phyloP scores from a whole-genome alignment of 2,113 vertebrate species.

The Alligator sinensis region DNA sequence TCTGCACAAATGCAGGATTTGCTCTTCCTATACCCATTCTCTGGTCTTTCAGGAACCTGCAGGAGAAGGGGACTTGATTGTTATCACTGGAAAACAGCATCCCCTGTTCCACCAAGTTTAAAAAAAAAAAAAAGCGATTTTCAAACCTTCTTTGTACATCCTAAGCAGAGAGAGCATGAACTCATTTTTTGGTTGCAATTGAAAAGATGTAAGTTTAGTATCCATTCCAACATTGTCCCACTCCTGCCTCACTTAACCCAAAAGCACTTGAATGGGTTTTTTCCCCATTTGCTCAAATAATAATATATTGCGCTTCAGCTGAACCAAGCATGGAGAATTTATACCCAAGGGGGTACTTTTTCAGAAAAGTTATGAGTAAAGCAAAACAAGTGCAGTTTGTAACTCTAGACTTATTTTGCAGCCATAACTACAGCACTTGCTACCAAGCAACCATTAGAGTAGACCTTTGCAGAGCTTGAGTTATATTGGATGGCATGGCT shows the following conservation, averaged over 20 bases:
- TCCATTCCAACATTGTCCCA: not conserved
- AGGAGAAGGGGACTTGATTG: not conserved
- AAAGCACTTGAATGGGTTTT: not conserved
- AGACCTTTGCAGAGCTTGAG: rapidly evolving
- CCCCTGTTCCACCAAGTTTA: not conserved
- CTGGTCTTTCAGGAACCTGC: not conserved
- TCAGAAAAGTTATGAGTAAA: not conserved
- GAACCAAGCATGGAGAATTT: not conserved
- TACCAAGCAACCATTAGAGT: rapidly evolving
- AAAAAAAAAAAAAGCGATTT: not conserved
- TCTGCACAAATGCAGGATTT: too few species aligned
- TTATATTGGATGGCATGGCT: rapidly evolving
- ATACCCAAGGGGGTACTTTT: not conserved
- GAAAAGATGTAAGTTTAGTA: not conserved
- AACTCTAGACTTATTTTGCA: not conserved
- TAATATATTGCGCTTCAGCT: not conserved
- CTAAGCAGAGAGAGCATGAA: not conserved
- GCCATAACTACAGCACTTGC: rapidly evolving
- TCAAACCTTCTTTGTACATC: too few species aligned
- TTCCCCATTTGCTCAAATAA: not conserved
- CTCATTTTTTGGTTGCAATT: not conserved
- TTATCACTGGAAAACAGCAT: not conserved
- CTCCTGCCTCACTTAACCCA: too few species aligned
- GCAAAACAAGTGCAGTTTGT: too few species aligned
- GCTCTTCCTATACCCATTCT: not conserved